These are phyloP conservation scores for Dastarcus helophoroides DNA, from an alignment of 2,888 invertebrate genomes.

Conservation along the genomic window DNA sequence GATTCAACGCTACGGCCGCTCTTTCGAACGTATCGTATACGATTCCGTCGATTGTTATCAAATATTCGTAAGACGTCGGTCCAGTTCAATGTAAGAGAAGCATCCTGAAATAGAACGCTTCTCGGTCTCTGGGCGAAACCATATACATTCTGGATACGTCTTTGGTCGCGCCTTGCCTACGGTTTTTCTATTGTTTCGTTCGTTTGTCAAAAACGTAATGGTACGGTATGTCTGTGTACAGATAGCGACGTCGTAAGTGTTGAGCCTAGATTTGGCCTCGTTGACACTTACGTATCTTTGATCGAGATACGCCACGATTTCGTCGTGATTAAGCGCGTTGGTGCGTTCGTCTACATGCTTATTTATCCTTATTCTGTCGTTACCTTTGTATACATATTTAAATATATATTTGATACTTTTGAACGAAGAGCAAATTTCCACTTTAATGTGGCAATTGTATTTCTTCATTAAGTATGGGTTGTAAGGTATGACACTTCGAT, in stretches of 20 bases:
- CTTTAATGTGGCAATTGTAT: constrained; percentile 18
- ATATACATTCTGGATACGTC: constrained; percentile 6
- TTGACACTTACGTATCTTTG: no score
- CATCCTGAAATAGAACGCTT: constrained; percentile 14
- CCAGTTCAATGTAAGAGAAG: constrained; percentile 16
- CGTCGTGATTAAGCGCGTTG: no score
- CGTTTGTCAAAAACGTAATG: no score
- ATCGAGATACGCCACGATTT: no score
- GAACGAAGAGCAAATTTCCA: background rate
- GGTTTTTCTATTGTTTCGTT: no score
- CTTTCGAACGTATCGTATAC: constrained; percentile 16
- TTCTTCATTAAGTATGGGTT: constrained; percentile 15
- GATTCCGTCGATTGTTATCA: constrained; percentile 21
- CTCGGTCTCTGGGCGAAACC: constrained; percentile 9
- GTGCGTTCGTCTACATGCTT: no score
- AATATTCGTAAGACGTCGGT: constrained; percentile 15
- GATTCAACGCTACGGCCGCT: constrained; percentile 20
- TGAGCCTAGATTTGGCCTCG: no score
- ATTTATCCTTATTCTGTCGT: no score
- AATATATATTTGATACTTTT: constrained; percentile 1
- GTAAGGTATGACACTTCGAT: constrained; percentile 26
- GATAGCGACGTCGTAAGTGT: no score
- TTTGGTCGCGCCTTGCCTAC: background rate
- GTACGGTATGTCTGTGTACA: background rate
- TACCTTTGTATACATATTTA: constrained; percentile 4